Evolutionary conservation across 2,888 invertebrate genomes (phyloP).

Genomic region (Temnothorax unifasciatus): DNA sequence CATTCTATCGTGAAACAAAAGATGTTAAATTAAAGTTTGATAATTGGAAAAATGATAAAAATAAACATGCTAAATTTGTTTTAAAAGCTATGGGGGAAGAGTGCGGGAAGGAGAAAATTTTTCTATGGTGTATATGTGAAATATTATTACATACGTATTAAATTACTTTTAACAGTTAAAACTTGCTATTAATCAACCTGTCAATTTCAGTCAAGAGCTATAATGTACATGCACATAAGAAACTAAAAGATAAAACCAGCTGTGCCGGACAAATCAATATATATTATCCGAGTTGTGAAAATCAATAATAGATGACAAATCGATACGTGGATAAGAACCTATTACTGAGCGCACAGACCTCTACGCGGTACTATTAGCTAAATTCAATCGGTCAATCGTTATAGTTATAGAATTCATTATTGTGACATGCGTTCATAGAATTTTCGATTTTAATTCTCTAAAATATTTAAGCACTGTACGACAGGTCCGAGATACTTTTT

Average conservation of each 20-base stretch:
- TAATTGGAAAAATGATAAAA: neutral
- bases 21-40: neutral
- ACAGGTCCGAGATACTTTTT: neutral
- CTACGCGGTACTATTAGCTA: neutral
- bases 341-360: neutral
- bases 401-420: neutral
- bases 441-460: neutral
- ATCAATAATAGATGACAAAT: neutral
- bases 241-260: neutral
- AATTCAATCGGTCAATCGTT: neutral
- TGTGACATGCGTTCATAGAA: neutral
- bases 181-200: neutral
- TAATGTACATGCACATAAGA: neutral
- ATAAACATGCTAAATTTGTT: neutral
- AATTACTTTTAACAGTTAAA: neutral
- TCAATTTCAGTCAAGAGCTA: neutral
- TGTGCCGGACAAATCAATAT: neutral
- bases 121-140: neutral
- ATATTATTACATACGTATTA: slow-evolving; percentile 7
- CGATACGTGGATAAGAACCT: neutral
- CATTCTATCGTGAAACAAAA: neutral
- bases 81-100: neutral
- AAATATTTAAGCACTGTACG: neutral
- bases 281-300: neutral
- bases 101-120: neutral